A percentile compares a stretch with the other conserved stretches of the same genome.
These are phyloP conservation scores for Taphrorychus bicolor DNA, from an alignment of 2,888 invertebrate genomes.

Conservation along the genomic window DNA sequence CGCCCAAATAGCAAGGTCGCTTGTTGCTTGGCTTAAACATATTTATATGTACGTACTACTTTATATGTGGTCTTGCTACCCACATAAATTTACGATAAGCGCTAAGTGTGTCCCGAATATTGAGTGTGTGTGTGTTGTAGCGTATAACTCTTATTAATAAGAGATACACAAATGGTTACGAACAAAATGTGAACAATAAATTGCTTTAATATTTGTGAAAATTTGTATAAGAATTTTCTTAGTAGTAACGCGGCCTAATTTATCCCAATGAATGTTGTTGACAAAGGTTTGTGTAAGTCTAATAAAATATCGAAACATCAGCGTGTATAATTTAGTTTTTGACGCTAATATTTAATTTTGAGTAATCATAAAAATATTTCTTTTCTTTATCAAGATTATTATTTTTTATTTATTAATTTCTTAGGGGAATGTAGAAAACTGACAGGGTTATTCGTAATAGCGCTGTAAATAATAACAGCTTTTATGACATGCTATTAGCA, in stretches of 20 bases:
- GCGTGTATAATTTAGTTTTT: no score
- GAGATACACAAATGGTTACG: conserved; percentile 14
- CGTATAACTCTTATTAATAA: neutral
- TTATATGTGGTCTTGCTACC: neutral
- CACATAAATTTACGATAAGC: neutral
- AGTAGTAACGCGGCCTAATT: conserved; percentile 39
- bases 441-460: neutral
- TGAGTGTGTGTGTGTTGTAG: neutral
- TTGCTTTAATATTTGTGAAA: conserved; percentile 21
- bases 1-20: neutral
- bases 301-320: neutral
- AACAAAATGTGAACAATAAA: conserved; percentile 37
- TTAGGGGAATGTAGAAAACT: neutral
- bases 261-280: conserved; percentile 1
- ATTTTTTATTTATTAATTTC: neutral
- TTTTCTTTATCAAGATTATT: no score
- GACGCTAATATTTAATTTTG: no score
- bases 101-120: neutral
- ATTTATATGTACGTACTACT: neutral
- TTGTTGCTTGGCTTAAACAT: neutral
- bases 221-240: conserved; percentile 26
- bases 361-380: no score
- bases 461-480: neutral
- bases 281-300: neutral
- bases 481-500: neutral